Evolutionary conservation across 2,888 invertebrate species (phyloP).

Genomic region (Tenodera sinensis): DNA sequence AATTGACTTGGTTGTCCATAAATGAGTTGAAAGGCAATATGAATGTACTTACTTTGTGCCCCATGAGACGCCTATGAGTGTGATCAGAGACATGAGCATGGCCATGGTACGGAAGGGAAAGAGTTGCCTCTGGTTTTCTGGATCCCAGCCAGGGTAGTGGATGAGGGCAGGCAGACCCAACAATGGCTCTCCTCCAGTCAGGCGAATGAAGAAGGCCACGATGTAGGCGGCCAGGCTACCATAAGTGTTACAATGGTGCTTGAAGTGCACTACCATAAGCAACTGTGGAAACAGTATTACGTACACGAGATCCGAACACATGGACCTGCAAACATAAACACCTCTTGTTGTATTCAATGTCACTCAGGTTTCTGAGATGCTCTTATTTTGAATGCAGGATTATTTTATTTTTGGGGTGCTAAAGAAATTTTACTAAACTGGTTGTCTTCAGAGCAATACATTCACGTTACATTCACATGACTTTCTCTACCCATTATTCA

Average conservation of each 20-base stretch:
- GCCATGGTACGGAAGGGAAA: slow-evolving; percentile 96
- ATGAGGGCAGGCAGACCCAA: slow-evolving; percentile 79
- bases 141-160: slow-evolving; percentile 81
- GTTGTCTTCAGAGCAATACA: no score
- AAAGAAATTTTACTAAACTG: no score
- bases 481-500: no score
- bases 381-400: no score
- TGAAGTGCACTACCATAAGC: slow-evolving; percentile 95
- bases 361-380: no score
- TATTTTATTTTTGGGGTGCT: no score
- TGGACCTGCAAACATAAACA: slow-evolving; percentile 61
- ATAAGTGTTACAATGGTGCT: slow-evolving; percentile 92
- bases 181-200: slow-evolving; percentile 84
- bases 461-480: no score
- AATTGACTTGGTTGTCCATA: not conserved
- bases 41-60: slow-evolving; percentile 60
- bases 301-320: slow-evolving; percentile 98
- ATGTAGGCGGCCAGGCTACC: slow-evolving; percentile 89
- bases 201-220: slow-evolving; percentile 74
- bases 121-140: slow-evolving; percentile 60
- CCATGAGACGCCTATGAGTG: slow-evolving; percentile 76
- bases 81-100: slow-evolving; percentile 82
- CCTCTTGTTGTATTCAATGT: no score
- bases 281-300: slow-evolving; percentile 98
- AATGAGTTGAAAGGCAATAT: no score